Evolutionary conservation across 2,113 vertebrate species (phyloP).

Genomic region (Platysternon megacephalum): DNA sequence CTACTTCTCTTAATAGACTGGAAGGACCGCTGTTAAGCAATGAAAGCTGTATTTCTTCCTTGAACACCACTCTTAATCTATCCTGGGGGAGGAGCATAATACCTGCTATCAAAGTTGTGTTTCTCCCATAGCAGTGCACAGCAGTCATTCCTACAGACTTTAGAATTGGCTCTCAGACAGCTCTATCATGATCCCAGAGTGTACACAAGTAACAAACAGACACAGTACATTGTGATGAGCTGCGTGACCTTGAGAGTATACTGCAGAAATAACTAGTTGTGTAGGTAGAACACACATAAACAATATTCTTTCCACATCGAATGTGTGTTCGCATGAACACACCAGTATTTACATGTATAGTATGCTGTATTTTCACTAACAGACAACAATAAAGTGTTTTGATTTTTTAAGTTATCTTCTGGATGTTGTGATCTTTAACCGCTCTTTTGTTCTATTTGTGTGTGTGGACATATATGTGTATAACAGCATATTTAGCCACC

Average conservation of each 20-base stretch:
- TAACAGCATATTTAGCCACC: neutral
- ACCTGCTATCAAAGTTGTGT: neutral
- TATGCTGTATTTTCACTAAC: conserved; percentile 48
- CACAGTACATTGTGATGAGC: neutral
- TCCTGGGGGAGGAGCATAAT: neutral
- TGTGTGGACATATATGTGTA: neutral
- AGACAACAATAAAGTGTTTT: conserved; percentile 72
- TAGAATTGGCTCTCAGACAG: neutral
- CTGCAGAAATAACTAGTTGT: neutral
- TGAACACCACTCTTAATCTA: neutral
- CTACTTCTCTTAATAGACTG: conserved; percentile 9
- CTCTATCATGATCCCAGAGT: neutral
- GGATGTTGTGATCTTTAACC: conserved; percentile 18
- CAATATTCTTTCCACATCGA: neutral
- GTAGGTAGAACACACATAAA: conserved; percentile 34
- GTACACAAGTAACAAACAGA: neutral
- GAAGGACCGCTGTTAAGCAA: neutral
- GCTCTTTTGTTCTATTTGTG: neutral
- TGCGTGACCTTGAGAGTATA: conserved; percentile 16
- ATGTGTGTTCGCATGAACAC: conserved; percentile 14
- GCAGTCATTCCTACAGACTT: neutral
- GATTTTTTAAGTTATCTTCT: conserved; percentile 32
- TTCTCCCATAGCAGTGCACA: neutral
- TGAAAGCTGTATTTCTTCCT: conserved; percentile 24
- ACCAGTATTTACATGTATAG: conserved; percentile 24